phyloP scores from a whole-genome alignment of 2,113 vertebrate species.

The Ophiodon elongatus region DNA sequence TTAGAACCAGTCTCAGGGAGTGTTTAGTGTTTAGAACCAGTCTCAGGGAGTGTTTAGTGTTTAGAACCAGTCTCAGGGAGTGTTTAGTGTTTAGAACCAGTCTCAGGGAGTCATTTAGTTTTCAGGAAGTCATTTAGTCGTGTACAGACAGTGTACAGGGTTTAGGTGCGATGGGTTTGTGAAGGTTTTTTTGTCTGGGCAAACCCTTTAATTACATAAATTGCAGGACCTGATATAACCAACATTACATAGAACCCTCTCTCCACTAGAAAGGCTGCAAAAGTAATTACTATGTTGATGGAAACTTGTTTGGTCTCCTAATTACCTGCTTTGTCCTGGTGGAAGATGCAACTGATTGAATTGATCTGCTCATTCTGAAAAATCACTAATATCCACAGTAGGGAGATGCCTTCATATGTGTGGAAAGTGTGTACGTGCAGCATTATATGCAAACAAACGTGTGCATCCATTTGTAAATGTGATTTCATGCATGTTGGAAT shows the following conservation, averaged over 20 bases:
- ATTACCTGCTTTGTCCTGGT: neutral
- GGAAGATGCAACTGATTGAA: neutral
- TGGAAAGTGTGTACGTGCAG: neutral
- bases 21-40: no score
- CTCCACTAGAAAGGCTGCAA: neutral
- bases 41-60: no score
- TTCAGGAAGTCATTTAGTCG: no score
- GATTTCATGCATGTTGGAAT: neutral
- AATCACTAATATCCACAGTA: neutral
- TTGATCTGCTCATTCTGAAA: neutral
- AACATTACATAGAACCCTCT: neutral
- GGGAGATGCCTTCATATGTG: neutral
- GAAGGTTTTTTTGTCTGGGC: no score
- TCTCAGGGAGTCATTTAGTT: no score
- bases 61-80: no score
- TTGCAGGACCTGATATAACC: neutral
- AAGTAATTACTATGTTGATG: no score
- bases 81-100: no score
- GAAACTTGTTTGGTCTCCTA: neutral
- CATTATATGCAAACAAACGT: neutral
- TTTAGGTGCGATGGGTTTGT: no score
- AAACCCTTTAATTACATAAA: no score
- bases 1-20: no score
- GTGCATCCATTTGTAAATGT: neutral
- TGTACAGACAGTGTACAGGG: no score